A percentile compares a stretch with the other conserved stretches of the same genome.
phyloP scores from a whole-genome alignment of 2,113 vertebrate species.

The Otus sunia region DNA sequence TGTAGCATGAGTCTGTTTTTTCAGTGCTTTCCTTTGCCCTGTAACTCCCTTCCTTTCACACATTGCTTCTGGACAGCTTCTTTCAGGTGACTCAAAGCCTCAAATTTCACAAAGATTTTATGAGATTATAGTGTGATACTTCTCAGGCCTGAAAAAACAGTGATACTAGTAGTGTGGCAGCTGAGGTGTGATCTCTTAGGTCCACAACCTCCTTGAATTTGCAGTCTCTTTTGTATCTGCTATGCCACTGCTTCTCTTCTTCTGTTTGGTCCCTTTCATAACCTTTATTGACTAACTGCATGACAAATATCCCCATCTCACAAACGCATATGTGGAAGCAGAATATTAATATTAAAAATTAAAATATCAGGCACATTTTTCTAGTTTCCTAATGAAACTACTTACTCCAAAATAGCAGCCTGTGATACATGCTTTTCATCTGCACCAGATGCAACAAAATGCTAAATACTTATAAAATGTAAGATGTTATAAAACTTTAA shows the following conservation, averaged over 20 bases:
- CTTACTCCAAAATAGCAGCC: background rate
- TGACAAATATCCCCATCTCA: background rate
- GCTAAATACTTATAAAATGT: background rate
- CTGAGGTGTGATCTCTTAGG: background rate
- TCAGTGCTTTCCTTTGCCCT: constrained; percentile 13
- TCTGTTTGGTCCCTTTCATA: background rate
- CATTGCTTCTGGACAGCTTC: constrained; percentile 6
- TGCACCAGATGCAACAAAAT: background rate
- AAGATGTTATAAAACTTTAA: background rate
- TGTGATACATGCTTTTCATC: background rate
- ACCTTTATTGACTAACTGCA: background rate
- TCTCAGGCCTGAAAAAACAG: constrained; percentile 33
- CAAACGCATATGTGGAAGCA: background rate
- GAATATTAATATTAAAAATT: background rate
- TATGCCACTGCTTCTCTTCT: background rate
- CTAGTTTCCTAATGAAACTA: background rate
- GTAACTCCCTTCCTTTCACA: constrained; percentile 48
- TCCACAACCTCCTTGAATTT: background rate
- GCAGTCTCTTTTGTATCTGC: background rate
- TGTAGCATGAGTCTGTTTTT: constrained; percentile 12
- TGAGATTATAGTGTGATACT: background rate
- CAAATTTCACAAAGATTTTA: background rate
- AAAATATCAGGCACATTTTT: background rate
- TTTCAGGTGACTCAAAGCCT: constrained; percentile 29
- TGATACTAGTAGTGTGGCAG: background rate